phyloP scores from a whole-genome alignment of 2,888 invertebrate genomes.

The Caenorhabditis sulstoni region DNA sequence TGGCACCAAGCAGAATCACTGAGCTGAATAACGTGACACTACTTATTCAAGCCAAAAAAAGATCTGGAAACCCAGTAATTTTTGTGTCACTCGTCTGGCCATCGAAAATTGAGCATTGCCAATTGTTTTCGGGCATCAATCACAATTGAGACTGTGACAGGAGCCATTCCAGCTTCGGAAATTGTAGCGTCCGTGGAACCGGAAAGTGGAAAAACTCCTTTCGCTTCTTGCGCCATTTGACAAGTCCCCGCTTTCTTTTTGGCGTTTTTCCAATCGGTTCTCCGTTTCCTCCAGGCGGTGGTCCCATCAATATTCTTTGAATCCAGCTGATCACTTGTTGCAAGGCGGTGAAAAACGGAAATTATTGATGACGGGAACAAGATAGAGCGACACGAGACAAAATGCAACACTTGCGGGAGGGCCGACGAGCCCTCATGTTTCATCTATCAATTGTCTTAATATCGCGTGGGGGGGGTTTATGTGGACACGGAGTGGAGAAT shows the following conservation, averaged over 20 bases:
- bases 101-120: constrained; percentile 4
- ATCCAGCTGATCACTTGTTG: constrained; percentile 30
- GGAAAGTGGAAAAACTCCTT: neutral
- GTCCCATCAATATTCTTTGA: constrained; percentile 2
- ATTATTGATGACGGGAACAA: constrained; percentile 51
- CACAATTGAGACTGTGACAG: constrained; percentile 21
- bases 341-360: constrained; percentile 24
- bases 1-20: constrained; percentile 4
- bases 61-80: constrained; percentile 32
- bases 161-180: constrained; percentile 12
- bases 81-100: constrained; percentile 24
- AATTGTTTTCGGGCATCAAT: constrained; percentile 44
- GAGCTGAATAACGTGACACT: constrained; percentile 13
- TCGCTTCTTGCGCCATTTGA: neutral
- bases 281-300: neutral
- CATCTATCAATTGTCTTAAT: constrained; percentile 64
- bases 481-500: constrained; percentile 26
- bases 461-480: constrained; percentile 36
- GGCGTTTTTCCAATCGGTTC: neutral
- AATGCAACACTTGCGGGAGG: constrained; percentile 44
- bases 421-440: constrained; percentile 54
- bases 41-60: no score
- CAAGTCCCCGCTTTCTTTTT: neutral
- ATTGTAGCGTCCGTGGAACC: constrained; percentile 30
- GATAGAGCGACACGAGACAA: constrained; percentile 11